Percentiles rank a stretch among this genome's conserved stretches.
phyloP scores from a whole-genome alignment of 2,797 vertebrate species.

The Malurus leucopterus region DNA sequence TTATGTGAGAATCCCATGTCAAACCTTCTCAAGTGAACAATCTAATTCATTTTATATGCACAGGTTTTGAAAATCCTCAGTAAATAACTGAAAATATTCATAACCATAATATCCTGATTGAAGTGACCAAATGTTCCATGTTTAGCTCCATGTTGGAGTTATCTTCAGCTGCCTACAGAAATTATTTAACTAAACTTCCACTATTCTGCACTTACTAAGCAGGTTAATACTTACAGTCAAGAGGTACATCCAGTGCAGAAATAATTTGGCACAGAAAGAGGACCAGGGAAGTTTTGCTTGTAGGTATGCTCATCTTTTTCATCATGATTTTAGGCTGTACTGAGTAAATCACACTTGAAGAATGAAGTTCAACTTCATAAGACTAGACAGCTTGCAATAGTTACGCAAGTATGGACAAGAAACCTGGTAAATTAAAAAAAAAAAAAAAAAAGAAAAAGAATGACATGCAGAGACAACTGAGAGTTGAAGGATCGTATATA shows the following conservation, averaged over 20 bases:
- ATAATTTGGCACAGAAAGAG: constrained; percentile 82
- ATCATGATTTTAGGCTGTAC: constrained; percentile 75
- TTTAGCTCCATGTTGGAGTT: background rate
- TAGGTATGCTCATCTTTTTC: constrained; percentile 72
- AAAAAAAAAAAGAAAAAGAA: constrained; percentile 25
- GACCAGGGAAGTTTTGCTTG: constrained; percentile 73
- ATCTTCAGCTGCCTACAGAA: background rate
- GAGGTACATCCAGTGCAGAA: constrained; percentile 88
- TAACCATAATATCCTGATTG: background rate
- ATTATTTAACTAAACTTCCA: background rate
- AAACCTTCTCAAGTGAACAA: background rate
- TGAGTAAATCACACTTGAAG: constrained; percentile 64
- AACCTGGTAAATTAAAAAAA: constrained; percentile 64
- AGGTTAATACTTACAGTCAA: constrained; percentile 87
- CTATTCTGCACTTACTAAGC: background rate
- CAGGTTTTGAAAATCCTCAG: background rate
- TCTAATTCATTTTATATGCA: background rate
- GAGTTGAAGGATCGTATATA: background rate
- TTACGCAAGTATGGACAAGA: constrained; percentile 60
- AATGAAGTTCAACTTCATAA: constrained; percentile 50
- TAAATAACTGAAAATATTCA: background rate
- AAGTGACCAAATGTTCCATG: background rate
- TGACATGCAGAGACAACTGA: background rate
- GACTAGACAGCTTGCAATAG: constrained; percentile 37
- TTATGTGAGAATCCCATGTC: background rate